Evolutionary conservation across 2,888 invertebrate species (phyloP).

Genomic region (Acleris literana): DNA sequence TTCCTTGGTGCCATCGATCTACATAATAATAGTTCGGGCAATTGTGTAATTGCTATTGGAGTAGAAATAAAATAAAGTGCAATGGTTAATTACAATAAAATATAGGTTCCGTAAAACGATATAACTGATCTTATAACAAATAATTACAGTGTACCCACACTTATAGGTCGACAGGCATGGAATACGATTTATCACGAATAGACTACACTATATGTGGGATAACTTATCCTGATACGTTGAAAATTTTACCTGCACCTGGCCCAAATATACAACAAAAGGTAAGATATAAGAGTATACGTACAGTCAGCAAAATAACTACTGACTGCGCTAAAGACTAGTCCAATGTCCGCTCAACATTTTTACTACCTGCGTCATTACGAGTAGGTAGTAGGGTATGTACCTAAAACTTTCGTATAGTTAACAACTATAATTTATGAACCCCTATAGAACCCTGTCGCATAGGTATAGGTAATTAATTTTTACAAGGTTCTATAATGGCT

Average conservation of each 20-base stretch:
- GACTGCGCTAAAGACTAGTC: too few species aligned
- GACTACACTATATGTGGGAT: conserved; percentile 92
- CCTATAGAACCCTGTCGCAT: too few species aligned
- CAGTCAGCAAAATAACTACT: too few species aligned
- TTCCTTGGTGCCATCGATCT: conserved; percentile 54
- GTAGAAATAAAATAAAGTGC: not conserved
- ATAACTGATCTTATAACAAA: too few species aligned
- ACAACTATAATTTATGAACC: too few species aligned
- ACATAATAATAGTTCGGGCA: not conserved
- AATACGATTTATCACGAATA: conserved; percentile 90
- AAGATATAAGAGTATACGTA: conserved; percentile 25
- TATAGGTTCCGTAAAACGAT: too few species aligned
- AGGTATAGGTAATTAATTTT: too few species aligned
- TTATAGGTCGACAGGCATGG: conserved; percentile 79
- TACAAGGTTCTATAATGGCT: too few species aligned
- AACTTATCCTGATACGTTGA: conserved; percentile 90
- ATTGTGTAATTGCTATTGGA: not conserved
- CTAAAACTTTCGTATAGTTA: too few species aligned
- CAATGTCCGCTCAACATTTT: too few species aligned
- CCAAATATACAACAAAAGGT: conserved; percentile 87
- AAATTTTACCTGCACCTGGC: conserved; percentile 87
- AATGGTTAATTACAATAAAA: not conserved
- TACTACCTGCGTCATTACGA: too few species aligned
- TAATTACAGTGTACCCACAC: not conserved
- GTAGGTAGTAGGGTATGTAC: too few species aligned